phyloP scores from a whole-genome alignment of 2,888 invertebrate species.

The Epinotia demarniana region DNA sequence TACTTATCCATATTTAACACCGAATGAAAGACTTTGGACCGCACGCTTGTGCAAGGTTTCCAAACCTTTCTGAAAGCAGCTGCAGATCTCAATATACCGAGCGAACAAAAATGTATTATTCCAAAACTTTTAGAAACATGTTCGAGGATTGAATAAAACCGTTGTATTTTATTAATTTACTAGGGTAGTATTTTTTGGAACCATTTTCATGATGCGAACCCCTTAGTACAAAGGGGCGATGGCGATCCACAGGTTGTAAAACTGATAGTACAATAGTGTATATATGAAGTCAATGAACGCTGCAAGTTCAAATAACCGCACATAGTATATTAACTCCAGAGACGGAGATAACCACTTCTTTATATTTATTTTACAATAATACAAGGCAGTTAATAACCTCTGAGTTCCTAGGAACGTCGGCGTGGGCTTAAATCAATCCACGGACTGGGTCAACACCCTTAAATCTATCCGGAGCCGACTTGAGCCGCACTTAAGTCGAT shows the following conservation, averaged over 20 bases:
- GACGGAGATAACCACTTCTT: neutral
- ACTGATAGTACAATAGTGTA: neutral
- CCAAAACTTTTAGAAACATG: too few relatives aligned
- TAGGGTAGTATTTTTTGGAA: too few relatives aligned
- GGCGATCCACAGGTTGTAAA: too few relatives aligned
- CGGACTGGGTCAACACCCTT: conserved; percentile 31
- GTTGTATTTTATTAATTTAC: too few relatives aligned
- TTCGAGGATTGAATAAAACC: too few relatives aligned
- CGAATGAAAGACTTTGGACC: neutral
- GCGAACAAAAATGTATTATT: neutral
- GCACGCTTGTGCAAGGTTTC: neutral
- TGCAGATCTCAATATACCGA: neutral
- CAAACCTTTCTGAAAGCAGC: neutral
- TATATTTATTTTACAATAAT: neutral
- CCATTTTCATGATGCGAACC: too few relatives aligned
- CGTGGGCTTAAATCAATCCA: conserved; percentile 30
- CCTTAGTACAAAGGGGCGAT: too few relatives aligned
- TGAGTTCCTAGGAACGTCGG: conserved; percentile 43
- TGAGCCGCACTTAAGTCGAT: conserved; percentile 21
- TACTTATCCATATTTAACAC: neutral
- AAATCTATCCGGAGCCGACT: conserved; percentile 17
- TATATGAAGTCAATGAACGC: neutral
- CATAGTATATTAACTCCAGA: too few relatives aligned
- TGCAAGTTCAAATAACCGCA: neutral
- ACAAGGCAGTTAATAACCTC: conserved; percentile 7